Evolutionary conservation across 2,888 invertebrate species (phyloP).

Genomic region (Geophilus truncorum): DNA sequence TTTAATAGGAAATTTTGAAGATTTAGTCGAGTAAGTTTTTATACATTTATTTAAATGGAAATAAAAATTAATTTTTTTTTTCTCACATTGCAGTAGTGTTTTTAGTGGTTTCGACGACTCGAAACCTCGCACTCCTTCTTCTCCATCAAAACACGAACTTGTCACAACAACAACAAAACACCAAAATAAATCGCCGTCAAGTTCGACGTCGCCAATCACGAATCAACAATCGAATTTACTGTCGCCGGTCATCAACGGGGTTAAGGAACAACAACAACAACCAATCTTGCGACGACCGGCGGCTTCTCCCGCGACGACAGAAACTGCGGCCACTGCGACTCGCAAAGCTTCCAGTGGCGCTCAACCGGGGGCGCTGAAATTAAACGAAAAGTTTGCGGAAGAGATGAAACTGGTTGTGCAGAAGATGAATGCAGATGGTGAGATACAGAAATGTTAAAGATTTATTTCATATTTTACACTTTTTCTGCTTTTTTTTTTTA

Average conservation of each 20-base stretch:
- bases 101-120: background rate
- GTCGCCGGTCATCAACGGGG: background rate
- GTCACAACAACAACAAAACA: background rate
- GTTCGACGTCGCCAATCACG: background rate
- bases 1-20: background rate
- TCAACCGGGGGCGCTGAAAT: constrained; percentile 3
- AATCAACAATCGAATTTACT: background rate
- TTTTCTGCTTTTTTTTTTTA: background rate
- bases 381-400: constrained; percentile 37
- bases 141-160: background rate
- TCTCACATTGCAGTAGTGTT: background rate
- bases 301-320: background rate
- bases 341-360: background rate
- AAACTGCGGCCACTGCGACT: background rate
- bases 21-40: background rate
- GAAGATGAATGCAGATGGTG: constrained; percentile 36
- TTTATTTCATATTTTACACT: no score
- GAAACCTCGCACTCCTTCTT: background rate
- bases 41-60: background rate
- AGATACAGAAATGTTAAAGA: no score
- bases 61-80: background rate
- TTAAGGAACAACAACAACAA: background rate
- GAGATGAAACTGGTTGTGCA: constrained; percentile 37
- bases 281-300: background rate
- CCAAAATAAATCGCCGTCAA: background rate